A percentile compares a stretch with the other conserved stretches of the same genome.
Conservation (phyloP, 2,888 invertebrate genomes). For the Litoditis marina region DNA sequence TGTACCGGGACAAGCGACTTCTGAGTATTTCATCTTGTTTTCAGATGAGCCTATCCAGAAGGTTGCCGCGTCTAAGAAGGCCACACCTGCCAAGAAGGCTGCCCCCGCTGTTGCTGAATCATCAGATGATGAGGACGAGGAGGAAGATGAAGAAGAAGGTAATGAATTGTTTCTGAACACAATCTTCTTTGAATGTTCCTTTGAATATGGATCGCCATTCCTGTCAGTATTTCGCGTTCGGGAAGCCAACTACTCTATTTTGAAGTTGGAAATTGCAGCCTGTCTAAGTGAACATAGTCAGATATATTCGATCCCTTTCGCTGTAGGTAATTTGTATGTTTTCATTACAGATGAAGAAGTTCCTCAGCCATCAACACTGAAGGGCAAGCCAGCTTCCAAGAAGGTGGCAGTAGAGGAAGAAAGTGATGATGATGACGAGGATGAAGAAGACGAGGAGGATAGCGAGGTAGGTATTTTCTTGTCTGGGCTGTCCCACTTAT, state of each 20-base stretch:
- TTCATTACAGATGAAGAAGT: neutral
- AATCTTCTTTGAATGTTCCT: too few species aligned
- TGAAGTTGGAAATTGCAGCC: constrained; percentile 16
- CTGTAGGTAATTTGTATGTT: too few species aligned
- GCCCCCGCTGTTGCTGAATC: constrained; percentile 6
- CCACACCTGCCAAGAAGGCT: constrained; percentile 16
- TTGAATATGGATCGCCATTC: too few species aligned
- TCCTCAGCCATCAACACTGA: too few species aligned
- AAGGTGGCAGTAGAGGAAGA: constrained; percentile 3
- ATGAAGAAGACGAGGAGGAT: constrained; percentile 31
- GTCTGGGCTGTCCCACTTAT: neutral
- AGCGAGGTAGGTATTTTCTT: constrained; percentile 11
- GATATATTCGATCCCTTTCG: too few species aligned
- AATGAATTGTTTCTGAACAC: neutral
- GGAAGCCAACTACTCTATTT: too few species aligned
- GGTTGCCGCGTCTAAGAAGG: too few species aligned
- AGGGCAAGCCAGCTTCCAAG: neutral
- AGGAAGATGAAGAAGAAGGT: constrained; percentile 19
- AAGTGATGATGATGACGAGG: constrained; percentile 30
- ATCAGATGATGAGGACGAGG: constrained; percentile 25
- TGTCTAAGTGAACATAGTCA: too few species aligned
- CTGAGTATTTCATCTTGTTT: too few species aligned
- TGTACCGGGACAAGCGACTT: too few species aligned
- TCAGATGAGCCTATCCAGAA: too few species aligned
- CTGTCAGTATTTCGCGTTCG: too few species aligned